These are phyloP conservation scores for Globodera rostochiensis DNA, from an alignment of 1,140 invertebrate species.

Conservation along the genomic window DNA sequence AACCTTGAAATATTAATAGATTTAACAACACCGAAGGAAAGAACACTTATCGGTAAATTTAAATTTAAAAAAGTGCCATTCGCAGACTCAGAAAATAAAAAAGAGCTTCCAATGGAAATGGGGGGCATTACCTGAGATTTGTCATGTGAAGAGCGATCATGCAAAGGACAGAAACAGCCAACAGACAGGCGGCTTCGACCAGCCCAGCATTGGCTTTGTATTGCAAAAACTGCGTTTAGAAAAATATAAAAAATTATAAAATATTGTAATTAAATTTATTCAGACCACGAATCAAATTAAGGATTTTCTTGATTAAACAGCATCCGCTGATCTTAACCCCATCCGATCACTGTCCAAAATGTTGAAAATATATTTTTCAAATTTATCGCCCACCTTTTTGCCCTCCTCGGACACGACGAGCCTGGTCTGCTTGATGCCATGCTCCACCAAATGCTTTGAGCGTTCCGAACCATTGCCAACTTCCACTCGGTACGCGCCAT, in stretches of 20 bases:
- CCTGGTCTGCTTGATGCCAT: constrained; percentile 80
- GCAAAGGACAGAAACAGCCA: constrained; percentile 46
- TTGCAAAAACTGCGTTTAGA: constrained; percentile 46
- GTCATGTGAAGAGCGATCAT: constrained; percentile 41
- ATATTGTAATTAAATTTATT: background rate
- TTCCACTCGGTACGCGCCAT: constrained; percentile 74
- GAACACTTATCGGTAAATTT: too few species aligned
- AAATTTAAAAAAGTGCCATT: too few species aligned
- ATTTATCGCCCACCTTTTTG: constrained; percentile 25
- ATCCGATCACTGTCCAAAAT: background rate
- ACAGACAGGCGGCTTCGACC: constrained; percentile 46
- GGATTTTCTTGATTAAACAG: too few species aligned
- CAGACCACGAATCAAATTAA: too few species aligned
- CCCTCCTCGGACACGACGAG: constrained; percentile 77
- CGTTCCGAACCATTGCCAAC: constrained; percentile 79
- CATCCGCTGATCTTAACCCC: background rate
- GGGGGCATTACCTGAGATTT: constrained; percentile 29
- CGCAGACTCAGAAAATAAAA: too few species aligned
- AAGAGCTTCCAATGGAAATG: too few species aligned
- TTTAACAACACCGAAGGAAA: too few species aligned
- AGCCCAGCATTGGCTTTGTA: constrained; percentile 54
- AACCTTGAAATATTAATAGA: too few species aligned
- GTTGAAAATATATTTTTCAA: background rate
- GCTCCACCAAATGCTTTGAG: constrained; percentile 81
- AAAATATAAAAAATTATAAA: background rate